These are phyloP conservation scores for Neogobius melanostomus DNA, from an alignment of 2,113 vertebrate species.

Conservation along the genomic window DNA sequence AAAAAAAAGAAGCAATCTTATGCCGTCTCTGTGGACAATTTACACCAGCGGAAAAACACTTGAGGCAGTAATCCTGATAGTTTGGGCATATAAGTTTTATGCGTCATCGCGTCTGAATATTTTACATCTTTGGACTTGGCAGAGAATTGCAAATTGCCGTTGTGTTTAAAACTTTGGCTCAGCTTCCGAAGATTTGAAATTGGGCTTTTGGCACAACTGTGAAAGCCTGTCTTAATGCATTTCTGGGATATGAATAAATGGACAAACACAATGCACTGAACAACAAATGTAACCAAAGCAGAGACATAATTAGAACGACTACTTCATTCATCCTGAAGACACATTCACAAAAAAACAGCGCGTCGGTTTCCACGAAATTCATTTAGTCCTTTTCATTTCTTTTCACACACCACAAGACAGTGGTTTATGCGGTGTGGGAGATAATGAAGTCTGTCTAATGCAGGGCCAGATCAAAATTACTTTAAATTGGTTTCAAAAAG, in stretches of 20 bases:
- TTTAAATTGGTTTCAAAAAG: too few relatives aligned
- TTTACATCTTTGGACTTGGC: not conserved
- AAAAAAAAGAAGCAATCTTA: not conserved
- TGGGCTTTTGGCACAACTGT: constrained; percentile 4
- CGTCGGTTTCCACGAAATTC: not conserved
- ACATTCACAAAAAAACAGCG: not conserved
- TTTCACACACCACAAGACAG: not conserved
- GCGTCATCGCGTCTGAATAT: constrained; percentile 5
- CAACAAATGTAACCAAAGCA: constrained; percentile 8
- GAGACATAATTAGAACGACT: constrained; percentile 8
- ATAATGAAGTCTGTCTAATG: not conserved
- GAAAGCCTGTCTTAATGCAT: constrained; percentile 5
- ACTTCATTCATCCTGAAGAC: not conserved
- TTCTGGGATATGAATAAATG: constrained; percentile 9
- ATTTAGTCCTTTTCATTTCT: not conserved
- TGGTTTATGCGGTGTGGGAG: not conserved
- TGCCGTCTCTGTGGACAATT: not conserved
- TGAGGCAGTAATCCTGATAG: constrained; percentile 8
- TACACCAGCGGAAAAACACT: constrained; percentile 3
- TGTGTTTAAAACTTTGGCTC: constrained; percentile 8
- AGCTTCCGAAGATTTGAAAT: constrained; percentile 6
- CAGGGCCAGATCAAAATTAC: not conserved
- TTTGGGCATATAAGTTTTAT: constrained; percentile 5
- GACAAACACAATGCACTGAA: constrained; percentile 3
- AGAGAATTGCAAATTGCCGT: constrained; percentile 8